These are phyloP conservation scores for Gnathonemus echidnorhynchus DNA, from an alignment of 2,113 vertebrate species.

Conservation along the genomic window DNA sequence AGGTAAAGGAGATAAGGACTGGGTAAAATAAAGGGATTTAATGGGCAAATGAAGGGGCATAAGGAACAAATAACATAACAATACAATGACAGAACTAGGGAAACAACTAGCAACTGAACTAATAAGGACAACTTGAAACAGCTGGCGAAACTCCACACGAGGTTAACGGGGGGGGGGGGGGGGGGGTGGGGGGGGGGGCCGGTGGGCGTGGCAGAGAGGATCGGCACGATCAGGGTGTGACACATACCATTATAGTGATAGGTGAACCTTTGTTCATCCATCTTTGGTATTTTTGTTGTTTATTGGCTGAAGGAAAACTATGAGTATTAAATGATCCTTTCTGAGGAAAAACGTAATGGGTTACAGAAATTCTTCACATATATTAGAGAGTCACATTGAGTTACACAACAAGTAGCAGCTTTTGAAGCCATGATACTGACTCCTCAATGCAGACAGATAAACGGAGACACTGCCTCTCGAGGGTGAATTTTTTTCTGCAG, in stretches of 20 bases:
- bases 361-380: background rate
- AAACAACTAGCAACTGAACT: too few relatives aligned
- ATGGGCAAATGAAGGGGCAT: too few relatives aligned
- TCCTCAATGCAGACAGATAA: background rate
- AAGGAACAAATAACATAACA: too few relatives aligned
- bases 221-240: too few relatives aligned
- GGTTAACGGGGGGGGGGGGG: too few relatives aligned
- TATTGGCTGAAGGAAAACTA: background rate
- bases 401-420: background rate
- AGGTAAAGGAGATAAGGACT: too few relatives aligned
- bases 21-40: too few relatives aligned
- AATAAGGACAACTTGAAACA: too few relatives aligned
- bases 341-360: background rate
- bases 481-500: background rate
- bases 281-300: background rate
- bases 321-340: background rate
- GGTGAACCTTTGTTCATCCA: background rate
- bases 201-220: too few relatives aligned
- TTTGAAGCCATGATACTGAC: background rate
- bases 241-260: background rate
- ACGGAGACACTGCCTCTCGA: background rate
- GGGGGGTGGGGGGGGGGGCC: too few relatives aligned
- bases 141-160: too few relatives aligned
- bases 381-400: background rate
- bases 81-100: too few relatives aligned